Base-by-base conservation (phyloP, 2,888 invertebrate species). In the Alloscopus bannaensis region DNA sequence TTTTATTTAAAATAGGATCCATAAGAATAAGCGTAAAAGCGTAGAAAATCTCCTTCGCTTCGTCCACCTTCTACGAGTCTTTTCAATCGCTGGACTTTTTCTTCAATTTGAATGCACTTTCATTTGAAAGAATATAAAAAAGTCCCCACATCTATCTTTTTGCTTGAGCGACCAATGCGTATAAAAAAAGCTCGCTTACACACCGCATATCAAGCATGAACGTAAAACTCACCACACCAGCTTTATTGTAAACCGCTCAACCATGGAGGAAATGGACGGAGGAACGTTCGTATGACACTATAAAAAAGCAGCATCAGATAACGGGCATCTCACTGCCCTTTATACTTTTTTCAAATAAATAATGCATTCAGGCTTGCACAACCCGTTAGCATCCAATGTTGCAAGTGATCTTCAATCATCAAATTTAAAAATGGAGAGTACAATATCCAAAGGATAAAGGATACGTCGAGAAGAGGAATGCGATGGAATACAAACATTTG, bases 191-290 rank as follows among this genome's bases (percentile, higher is more conserved):
- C 57, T 8, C 20, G 22, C n/a, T 60, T 36, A 36, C 31, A 29
- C n/a, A n/a, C n/a, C n/a, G n/a, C n/a, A n/a, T n/a, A n/a, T n/a
- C n/a, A n/a, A n/a, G 52, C 2, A 22, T 52, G 52, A 22, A 52
- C 24, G 52, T 13, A 36, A 36, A 6, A 8, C 6, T 36, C 36
- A 13, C 6, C 29, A 47, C 28, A 45, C 28, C 4, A 28, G 13
- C 36, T 70, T 69, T 64, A 77, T 77, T 77, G 77, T 77, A 64
- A 70, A 55, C 36, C 77, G 26, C 18, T 70, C 69, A 64, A 77
- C 55, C 77, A 76, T 76, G 57, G 42, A 22, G 52, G 50, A 36
- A 26, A 64, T 45, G 40, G 29, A 42, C 22, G 22, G 24, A 76
- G 45, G 59, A 55, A 66, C 59, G 66, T 59, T 66, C 28, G 42